A percentile compares a stretch with the other conserved stretches of the same genome.
These are phyloP conservation scores for Columba livia DNA, from an alignment of 2,113 vertebrate species.

Conservation along the genomic window DNA sequence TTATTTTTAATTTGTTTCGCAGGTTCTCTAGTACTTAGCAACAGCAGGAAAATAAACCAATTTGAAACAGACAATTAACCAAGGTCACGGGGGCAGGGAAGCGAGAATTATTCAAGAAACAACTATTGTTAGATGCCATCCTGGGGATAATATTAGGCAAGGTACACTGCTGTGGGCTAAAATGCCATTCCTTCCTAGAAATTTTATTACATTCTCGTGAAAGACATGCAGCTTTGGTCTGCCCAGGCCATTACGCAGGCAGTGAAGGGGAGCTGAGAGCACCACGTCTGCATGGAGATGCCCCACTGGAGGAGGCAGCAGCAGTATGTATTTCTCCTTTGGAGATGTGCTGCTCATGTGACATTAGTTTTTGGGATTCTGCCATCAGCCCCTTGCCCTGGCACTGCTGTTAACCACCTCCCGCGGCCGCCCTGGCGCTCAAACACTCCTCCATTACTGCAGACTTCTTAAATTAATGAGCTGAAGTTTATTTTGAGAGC, in stretches of 20 bases:
- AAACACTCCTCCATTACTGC: neutral
- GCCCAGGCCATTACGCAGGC: neutral
- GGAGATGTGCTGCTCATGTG: neutral
- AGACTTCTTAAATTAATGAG: neutral
- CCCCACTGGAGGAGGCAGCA: neutral
- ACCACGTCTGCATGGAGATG: neutral
- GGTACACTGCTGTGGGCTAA: neutral
- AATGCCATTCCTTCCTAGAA: neutral
- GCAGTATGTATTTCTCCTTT: neutral
- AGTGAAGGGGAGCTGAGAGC: neutral
- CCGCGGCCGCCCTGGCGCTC: fast-evolving
- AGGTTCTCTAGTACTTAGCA: slow-evolving; percentile 19
- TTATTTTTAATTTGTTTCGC: slow-evolving; percentile 50
- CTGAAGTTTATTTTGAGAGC: neutral
- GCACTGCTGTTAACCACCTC: neutral
- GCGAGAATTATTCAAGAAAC: slow-evolving; percentile 8
- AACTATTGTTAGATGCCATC: slow-evolving; percentile 13
- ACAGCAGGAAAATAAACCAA: slow-evolving; percentile 51
- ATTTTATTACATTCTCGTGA: neutral
- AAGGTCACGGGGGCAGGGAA: slow-evolving; percentile 49
- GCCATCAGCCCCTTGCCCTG: fast-evolving
- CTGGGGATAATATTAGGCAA: neutral
- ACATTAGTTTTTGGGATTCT: neutral
- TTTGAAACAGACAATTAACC: slow-evolving; percentile 66
- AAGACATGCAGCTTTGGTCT: neutral